These are phyloP conservation scores for Semaprochilodus insignis DNA, from an alignment of 2,797 vertebrate genomes.

Conservation along the genomic window DNA sequence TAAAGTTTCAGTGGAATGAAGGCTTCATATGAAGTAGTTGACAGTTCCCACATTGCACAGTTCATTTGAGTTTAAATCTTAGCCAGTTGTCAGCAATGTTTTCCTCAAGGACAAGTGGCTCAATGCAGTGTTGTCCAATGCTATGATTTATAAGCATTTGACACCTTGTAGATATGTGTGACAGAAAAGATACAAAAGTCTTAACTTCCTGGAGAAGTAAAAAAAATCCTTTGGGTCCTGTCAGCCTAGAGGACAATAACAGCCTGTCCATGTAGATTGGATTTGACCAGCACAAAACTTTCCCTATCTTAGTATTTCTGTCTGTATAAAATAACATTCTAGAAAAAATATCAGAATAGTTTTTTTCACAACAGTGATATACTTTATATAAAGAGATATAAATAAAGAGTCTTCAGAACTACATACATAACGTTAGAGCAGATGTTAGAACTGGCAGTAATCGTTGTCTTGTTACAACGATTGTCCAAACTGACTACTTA, in stretches of 20 bases:
- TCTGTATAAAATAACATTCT: too few species aligned
- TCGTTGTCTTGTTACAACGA: too few species aligned
- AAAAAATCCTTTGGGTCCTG: not conserved
- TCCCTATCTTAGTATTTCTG: not conserved
- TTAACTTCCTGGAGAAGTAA: not conserved
- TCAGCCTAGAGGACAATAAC: not conserved
- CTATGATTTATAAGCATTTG: not conserved
- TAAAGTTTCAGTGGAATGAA: constrained; percentile 27
- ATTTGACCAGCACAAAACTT: not conserved
- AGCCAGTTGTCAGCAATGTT: not conserved
- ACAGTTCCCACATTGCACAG: not conserved
- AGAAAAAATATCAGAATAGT: too few species aligned
- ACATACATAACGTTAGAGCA: too few species aligned
- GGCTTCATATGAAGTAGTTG: constrained; percentile 18
- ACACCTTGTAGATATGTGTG: not conserved
- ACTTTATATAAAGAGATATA: too few species aligned
- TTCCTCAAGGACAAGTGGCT: not conserved
- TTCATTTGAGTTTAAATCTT: not conserved
- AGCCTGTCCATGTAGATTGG: not conserved
- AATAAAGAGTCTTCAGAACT: too few species aligned
- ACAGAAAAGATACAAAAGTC: not conserved
- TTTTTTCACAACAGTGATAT: too few species aligned
- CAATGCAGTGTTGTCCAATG: not conserved
- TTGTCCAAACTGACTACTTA: too few species aligned
- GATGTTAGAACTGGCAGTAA: too few species aligned